Base-by-base conservation (phyloP, 2,888 invertebrate genomes). In the Caradrina kadenii region DNA sequence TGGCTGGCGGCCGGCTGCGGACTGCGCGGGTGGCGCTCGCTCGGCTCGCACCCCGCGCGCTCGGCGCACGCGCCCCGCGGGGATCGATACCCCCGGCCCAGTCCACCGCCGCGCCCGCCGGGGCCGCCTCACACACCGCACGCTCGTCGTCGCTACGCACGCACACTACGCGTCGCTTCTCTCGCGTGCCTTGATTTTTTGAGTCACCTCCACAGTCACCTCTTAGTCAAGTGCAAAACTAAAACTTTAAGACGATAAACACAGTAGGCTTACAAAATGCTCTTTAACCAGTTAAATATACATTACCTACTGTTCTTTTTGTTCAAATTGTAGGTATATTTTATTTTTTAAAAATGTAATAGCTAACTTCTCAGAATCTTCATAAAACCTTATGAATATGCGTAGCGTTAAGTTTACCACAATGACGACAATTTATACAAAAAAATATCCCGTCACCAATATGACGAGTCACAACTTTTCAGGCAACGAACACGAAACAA, bases 21-120 rank as follows among this genome's bases (percentile, higher is more conserved):
- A 95, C 94, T 94, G 94, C 93, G 94, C 94, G 93, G 90, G 89
- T 86, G 87, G 86, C 76, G 85, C 85, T 89, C 87, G 91, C 91
- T 90, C 88, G 89, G 90, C 89, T 86, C 82, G 86, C 87, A 88
- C 88, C 88, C 11, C 13, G 89, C 89, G 88, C 89, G 88, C 89
- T 80, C 88, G 77, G 92, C 94, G 94, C 94, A 94, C 91, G 95
- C 95, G 94, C 94, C 93, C 89, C 87, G 88, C 89, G 81, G 89
- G 89, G 94, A 95, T 95, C 95, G 93, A 95, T 95, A 95, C 95
- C 90, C 95, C 94, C 94, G 92, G 90, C 93, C 93, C 94, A 86
- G 87, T 89, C 94, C 92, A 84, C 91, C 68, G 79, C 65, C 71
- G 82, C 93, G 79, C 93, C 94, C 92, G 86, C 82, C 83, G 88